Conservation (phyloP, 1,140 invertebrate genomes). For the Drosophila melanica region DNA sequence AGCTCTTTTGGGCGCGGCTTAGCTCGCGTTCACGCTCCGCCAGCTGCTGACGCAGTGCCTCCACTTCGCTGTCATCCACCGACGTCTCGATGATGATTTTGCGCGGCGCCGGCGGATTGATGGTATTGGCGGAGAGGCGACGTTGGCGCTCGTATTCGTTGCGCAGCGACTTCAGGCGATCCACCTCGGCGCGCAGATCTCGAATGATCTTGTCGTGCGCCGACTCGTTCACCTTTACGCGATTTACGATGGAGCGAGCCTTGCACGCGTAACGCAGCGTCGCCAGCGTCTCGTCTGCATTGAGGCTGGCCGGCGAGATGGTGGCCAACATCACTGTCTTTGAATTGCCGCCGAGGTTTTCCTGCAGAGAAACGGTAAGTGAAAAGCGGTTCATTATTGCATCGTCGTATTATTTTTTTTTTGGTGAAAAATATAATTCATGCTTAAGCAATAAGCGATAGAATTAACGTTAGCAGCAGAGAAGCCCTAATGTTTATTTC, state of each 20-base stretch:
- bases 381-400: constrained; percentile 7
- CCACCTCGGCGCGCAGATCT: constrained; percentile 92
- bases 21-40: constrained; percentile 87
- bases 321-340: constrained; percentile 95
- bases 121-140: constrained; percentile 66
- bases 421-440: neutral
- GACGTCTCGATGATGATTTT: constrained; percentile 82
- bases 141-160: constrained; percentile 86
- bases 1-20: constrained; percentile 85
- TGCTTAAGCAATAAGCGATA: neutral
- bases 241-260: constrained; percentile 96
- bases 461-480: no score
- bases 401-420: neutral
- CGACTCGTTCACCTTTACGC: constrained; percentile 96
- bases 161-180: constrained; percentile 86
- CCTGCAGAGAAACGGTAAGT: constrained; percentile 84
- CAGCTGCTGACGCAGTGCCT: constrained; percentile 86
- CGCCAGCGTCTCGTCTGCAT: constrained; percentile 92
- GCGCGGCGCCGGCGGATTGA: constrained; percentile 69
- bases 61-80: constrained; percentile 84
- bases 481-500: no score
- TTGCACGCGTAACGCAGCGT: constrained; percentile 94
- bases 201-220: constrained; percentile 93
- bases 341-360: constrained; percentile 96
- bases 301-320: constrained; percentile 90